Percentiles rank a stretch among this genome's conserved stretches.
Evolutionary conservation across 2,888 invertebrate genomes (phyloP).

Genomic region (Cremastobaeus sp.): DNA sequence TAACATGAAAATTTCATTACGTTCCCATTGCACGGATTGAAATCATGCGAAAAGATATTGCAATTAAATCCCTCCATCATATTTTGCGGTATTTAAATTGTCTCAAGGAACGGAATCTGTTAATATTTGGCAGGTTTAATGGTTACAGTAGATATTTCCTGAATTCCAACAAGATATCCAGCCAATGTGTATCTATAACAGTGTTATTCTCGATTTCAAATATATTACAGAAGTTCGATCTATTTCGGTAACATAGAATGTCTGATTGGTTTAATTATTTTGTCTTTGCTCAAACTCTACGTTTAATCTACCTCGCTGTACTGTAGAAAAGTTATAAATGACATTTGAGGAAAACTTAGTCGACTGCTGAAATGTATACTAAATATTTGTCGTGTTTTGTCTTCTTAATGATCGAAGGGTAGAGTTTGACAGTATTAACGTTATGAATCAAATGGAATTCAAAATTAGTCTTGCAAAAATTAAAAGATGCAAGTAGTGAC

Average conservation of each 20-base stretch:
- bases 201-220: constrained; percentile 26
- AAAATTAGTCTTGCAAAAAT: no score
- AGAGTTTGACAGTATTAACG: no score
- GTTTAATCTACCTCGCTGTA: constrained; percentile 18
- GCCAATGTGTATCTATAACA: constrained; percentile 21
- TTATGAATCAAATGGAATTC: no score
- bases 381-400: no score
- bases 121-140: constrained; percentile 26
- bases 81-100: constrained; percentile 19
- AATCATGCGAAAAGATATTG: constrained; percentile 16
- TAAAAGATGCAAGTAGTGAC: no score
- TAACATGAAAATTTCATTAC: constrained; percentile 30
- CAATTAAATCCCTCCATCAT: constrained; percentile 29
- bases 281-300: constrained; percentile 13
- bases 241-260: constrained; percentile 27
- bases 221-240: constrained; percentile 38
- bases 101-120: constrained; percentile 11
- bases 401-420: no score
- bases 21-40: neutral
- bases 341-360: no score
- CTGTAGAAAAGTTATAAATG: constrained; percentile 10
- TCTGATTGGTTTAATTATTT: constrained; percentile 47
- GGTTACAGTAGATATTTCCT: constrained; percentile 33
- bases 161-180: constrained; percentile 31
- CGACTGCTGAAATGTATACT: no score